phyloP scores from a whole-genome alignment of 2,113 vertebrate species.

The Narcine bancroftii region DNA sequence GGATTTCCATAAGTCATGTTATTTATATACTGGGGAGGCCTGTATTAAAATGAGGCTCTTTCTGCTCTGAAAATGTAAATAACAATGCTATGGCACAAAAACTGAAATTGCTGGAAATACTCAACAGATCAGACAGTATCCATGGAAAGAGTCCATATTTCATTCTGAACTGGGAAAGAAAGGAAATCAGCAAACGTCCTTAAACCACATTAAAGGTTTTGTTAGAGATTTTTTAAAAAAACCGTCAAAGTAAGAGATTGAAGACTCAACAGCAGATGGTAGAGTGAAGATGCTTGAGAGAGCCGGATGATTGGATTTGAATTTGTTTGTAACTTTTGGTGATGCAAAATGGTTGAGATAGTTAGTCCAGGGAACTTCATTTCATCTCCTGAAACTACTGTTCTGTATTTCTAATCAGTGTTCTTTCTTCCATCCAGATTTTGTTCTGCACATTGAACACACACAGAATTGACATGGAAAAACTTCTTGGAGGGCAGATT shows the following conservation, averaged over 20 bases:
- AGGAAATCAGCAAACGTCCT: not conserved
- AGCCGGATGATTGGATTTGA: not conserved
- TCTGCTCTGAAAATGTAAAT: too few relatives aligned
- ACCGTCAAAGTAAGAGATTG: not conserved
- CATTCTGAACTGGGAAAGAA: too few relatives aligned
- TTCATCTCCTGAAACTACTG: not conserved
- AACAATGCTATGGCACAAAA: too few relatives aligned
- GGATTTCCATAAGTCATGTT: too few relatives aligned
- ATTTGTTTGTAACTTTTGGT: not conserved
- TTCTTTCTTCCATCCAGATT: conserved; percentile 61
- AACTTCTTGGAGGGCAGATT: conserved; percentile 80
- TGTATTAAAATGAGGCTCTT: too few relatives aligned
- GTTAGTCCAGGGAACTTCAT: not conserved
- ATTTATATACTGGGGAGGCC: too few relatives aligned
- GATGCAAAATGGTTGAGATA: not conserved
- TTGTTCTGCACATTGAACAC: conserved; percentile 94
- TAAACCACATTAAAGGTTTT: not conserved
- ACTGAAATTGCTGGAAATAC: too few relatives aligned
- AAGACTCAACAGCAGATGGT: not conserved
- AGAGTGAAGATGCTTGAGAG: not conserved
- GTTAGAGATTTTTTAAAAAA: not conserved
- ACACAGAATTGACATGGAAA: conserved; percentile 90
- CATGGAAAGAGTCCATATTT: too few relatives aligned
- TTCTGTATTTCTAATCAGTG: not conserved
- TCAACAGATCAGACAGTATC: too few relatives aligned